Evolutionary conservation across 1,140 invertebrate genomes (phyloP).

Genomic region (Prorops nasuta): DNA sequence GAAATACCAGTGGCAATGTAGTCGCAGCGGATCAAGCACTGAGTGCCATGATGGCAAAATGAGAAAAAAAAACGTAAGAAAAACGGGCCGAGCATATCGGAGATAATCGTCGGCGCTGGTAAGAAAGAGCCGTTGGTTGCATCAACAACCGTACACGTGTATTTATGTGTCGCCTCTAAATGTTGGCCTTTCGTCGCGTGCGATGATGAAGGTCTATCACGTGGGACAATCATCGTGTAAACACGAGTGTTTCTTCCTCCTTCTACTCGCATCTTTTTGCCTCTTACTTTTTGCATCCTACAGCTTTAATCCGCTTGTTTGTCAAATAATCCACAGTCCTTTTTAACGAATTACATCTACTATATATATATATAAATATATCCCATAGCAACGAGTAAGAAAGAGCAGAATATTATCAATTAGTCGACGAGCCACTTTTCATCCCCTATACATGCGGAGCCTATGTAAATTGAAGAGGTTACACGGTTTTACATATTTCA

Average conservation of each 20-base stretch:
- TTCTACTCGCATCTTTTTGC: not conserved
- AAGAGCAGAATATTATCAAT: too few species aligned
- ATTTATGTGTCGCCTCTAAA: slow-evolving; percentile 27
- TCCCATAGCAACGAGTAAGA: too few species aligned
- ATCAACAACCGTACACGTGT: slow-evolving; percentile 24
- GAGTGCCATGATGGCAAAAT: not conserved
- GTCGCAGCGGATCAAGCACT: slow-evolving; percentile 28
- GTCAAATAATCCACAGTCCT: too few species aligned
- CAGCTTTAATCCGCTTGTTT: too few species aligned
- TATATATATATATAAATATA: too few species aligned
- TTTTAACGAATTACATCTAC: too few species aligned
- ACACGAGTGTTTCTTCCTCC: slow-evolving; percentile 4
- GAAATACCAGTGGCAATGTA: slow-evolving; percentile 31
- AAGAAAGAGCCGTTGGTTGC: slow-evolving; percentile 19
- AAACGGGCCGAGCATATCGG: slow-evolving; percentile 14
- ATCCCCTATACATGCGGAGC: slow-evolving; percentile 18
- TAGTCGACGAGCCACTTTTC: slow-evolving; percentile 21
- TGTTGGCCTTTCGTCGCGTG: slow-evolving; percentile 27
- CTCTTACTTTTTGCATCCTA: not conserved
- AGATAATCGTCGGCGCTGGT: slow-evolving; percentile 20
- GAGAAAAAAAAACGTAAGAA: slow-evolving; percentile 2
- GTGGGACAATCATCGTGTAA: slow-evolving; percentile 34
- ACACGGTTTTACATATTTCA: slow-evolving; percentile 57
- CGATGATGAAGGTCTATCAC: slow-evolving; percentile 38
- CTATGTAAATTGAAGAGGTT: slow-evolving; percentile 58